Percentiles rank a stretch among this genome's conserved stretches.
These are phyloP conservation scores for Dicycla oo DNA, from an alignment of 2,888 invertebrate species.

Conservation along the genomic window DNA sequence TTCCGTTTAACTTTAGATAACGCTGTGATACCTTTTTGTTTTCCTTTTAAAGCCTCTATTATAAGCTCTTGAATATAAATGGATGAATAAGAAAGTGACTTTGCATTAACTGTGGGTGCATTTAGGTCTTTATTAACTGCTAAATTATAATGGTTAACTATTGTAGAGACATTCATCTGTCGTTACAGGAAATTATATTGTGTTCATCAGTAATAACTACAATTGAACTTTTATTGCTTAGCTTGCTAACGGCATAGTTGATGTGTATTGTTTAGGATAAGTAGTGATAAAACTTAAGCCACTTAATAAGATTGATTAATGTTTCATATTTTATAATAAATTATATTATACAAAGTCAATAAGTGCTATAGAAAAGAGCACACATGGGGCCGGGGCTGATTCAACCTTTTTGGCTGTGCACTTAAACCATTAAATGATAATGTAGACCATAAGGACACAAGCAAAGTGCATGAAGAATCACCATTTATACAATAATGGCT, in stretches of 20 bases:
- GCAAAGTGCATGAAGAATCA: slow-evolving; percentile 2
- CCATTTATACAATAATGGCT: slow-evolving; percentile 4
- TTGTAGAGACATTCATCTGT: neutral
- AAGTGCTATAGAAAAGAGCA: neutral
- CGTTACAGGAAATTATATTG: neutral
- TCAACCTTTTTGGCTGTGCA: neutral
- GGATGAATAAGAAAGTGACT: slow-evolving; percentile 4
- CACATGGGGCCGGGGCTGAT: neutral
- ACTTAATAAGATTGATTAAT: no score
- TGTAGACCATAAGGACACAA: neutral
- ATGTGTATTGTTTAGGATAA: neutral
- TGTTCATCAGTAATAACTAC: neutral
- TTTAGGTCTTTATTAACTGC: neutral
- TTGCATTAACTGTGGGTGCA: slow-evolving; percentile 1
- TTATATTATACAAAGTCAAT: slow-evolving; percentile 2
- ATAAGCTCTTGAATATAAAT: slow-evolving; percentile 42
- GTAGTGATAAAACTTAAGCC: neutral
- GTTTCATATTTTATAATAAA: neutral
- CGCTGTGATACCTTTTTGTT: slow-evolving; percentile 45
- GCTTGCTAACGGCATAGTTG: neutral
- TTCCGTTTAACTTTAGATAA: slow-evolving; percentile 57
- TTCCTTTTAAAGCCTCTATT: slow-evolving; percentile 53
- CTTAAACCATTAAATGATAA: neutral
- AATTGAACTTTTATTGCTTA: neutral
- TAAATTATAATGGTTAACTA: neutral